Evolutionary conservation across 2,113 vertebrate genomes (phyloP), one percentile per base, ranked within the genome.

Genomic region (Narcine bancroftii): DNA sequence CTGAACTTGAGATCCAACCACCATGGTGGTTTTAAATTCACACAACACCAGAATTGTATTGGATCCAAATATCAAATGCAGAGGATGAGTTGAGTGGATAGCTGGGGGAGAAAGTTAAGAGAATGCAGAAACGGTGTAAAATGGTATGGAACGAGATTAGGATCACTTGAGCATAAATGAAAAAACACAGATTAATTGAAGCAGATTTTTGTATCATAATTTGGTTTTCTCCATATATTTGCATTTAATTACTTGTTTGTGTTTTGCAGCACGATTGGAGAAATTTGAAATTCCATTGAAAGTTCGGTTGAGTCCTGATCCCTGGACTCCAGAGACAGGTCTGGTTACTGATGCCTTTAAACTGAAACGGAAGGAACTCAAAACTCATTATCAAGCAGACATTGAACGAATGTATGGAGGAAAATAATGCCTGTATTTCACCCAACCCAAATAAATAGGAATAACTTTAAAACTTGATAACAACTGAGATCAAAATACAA

Each of bases 311-410:
- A 98, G 97, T 92, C 95, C 97, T 0, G 98, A 99, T 0, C 96
- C 97, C 0, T 99, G 98, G 98, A 99, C 98, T 91, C 97, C 98
- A 0, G 98, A 99, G 95, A 98, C 96, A 0, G 98, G 98, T 92
- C 95, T 99, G 63, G 98, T 99, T 94, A 99, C 98, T 2, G 98
- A 99, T 36, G 97, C 98, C 0, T 99, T 99, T 96, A 99, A 99
- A 93, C 96, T 99, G 79, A 99, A 99, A 76, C 97, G 98, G 94
- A 98, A 97, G 89, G 97, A 99, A 95, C 97, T 99, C 3, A 98
- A 97, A 17, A 96, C 96, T 0, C 96, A 96, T 94, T 99, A 99
- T 94, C 97, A 97, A 92, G 94, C 93, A 11, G 98, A 98, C 96
- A 99, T 99, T 15, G 97, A 98, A 60, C 96, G 96, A 77, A 97